phyloP scores from a whole-genome alignment of 2,888 invertebrate genomes.

The Tholera decimalis region DNA sequence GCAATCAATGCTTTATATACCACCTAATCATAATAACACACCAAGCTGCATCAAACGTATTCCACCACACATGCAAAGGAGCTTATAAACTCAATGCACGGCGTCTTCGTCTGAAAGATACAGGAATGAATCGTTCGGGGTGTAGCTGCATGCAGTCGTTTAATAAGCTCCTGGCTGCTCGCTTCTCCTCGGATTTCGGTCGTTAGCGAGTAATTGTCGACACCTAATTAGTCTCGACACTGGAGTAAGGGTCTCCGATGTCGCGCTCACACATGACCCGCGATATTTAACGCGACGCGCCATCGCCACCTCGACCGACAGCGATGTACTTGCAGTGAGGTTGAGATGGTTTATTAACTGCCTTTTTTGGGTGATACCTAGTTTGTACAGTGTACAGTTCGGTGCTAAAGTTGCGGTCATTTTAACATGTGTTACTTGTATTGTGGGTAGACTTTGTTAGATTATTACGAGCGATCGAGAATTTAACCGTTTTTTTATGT shows the following conservation, averaged over 20 bases:
- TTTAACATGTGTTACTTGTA: neutral
- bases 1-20: slow-evolving; percentile 35
- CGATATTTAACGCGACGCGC: slow-evolving; percentile 77
- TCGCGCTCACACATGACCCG: slow-evolving; percentile 85
- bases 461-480: no score
- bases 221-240: slow-evolving; percentile 87
- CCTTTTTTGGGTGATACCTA: slow-evolving; percentile 24
- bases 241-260: slow-evolving; percentile 81
- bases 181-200: slow-evolving; percentile 83
- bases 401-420: neutral
- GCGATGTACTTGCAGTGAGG: slow-evolving; percentile 40
- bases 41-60: slow-evolving; percentile 36
- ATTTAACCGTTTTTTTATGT: no score
- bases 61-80: slow-evolving; percentile 39
- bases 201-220: slow-evolving; percentile 88
- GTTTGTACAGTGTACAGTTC: slow-evolving; percentile 12
- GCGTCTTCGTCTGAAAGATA: slow-evolving; percentile 61
- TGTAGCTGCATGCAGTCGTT: slow-evolving; percentile 71
- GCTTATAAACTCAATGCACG: slow-evolving; percentile 57
- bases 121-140: slow-evolving; percentile 71
- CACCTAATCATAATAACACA: slow-evolving; percentile 46
- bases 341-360: slow-evolving; percentile 54
- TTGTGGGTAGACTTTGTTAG: no score
- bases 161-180: slow-evolving; percentile 81
- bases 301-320: slow-evolving; percentile 57